A percentile compares a stretch with the other conserved stretches of the same genome.
Conservation (phyloP, 1,140 invertebrate species). For the Pseudomyrmex gracilis region DNA sequence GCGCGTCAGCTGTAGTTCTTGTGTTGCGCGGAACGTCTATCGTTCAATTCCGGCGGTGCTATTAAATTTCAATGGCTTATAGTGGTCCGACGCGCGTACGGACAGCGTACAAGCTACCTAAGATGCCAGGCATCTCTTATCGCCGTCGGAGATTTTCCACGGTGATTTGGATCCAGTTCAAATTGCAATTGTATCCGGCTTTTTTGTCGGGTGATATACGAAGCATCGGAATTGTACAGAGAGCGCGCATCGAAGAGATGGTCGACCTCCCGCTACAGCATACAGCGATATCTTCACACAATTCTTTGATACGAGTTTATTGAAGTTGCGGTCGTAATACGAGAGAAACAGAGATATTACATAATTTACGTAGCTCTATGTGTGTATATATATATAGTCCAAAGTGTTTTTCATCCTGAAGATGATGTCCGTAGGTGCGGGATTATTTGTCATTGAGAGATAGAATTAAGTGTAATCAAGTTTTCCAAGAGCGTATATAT, state of each 20-base stretch:
- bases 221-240: neutral
- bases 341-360: too few species aligned
- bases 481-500: neutral
- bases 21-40: slow-evolving; percentile 38
- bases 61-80: slow-evolving; percentile 57
- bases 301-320: too few species aligned
- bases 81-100: slow-evolving; percentile 23
- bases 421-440: neutral
- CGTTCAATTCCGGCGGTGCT: slow-evolving; percentile 57
- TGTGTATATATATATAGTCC: too few species aligned
- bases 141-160: slow-evolving; percentile 37
- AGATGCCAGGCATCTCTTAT: slow-evolving; percentile 13
- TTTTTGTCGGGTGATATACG: slow-evolving; percentile 52
- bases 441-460: slow-evolving; percentile 11
- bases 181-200: slow-evolving; percentile 59
- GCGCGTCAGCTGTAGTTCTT: slow-evolving; percentile 52
- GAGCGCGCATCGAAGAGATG: neutral
- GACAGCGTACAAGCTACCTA: neutral
- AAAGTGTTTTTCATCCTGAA: too few species aligned
- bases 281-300: neutral
- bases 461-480: slow-evolving; percentile 1
- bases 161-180: slow-evolving; percentile 47
- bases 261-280: neutral
- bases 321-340: too few species aligned
- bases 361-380: neutral